A percentile compares a stretch with the other conserved stretches of the same genome.
These are phyloP conservation scores for Sphecodes monilicornis DNA, from an alignment of 2,888 invertebrate species.

Conservation along the genomic window DNA sequence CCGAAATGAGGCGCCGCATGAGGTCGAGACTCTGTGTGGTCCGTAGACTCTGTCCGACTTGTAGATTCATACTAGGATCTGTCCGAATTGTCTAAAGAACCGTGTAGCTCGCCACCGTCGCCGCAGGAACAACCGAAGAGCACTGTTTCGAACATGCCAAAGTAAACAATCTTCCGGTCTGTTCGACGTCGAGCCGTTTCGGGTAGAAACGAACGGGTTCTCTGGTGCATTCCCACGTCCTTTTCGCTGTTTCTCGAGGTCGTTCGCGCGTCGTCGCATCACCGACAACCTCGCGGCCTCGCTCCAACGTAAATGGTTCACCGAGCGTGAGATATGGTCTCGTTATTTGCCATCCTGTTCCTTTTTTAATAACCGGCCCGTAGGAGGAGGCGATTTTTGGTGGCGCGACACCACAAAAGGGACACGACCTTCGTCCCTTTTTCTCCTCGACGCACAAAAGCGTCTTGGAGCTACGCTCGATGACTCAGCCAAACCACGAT, in stretches of 20 bases:
- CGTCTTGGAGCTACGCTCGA: slow-evolving; percentile 53
- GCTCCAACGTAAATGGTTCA: slow-evolving; percentile 39
- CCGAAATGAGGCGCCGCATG: slow-evolving; percentile 58
- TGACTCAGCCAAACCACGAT: slow-evolving; percentile 61
- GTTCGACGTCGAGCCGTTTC: neutral
- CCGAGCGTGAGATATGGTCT: slow-evolving; percentile 58
- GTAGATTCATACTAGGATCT: slow-evolving; percentile 66
- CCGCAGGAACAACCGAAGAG: slow-evolving; percentile 36
- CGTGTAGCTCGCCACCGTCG: slow-evolving; percentile 21
- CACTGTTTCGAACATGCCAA: slow-evolving; percentile 59
- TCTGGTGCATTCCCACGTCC: slow-evolving; percentile 66
- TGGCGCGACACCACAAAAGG: slow-evolving; percentile 43
- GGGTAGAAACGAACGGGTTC: slow-evolving; percentile 40
- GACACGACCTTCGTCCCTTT: slow-evolving; percentile 45
- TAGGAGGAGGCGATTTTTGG: slow-evolving; percentile 43
- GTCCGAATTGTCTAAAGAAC: slow-evolving; percentile 72
- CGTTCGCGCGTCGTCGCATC: slow-evolving; percentile 48
- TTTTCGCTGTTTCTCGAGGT: slow-evolving; percentile 40
- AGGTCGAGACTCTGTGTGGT: slow-evolving; percentile 70
- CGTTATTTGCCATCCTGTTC: slow-evolving; percentile 39
- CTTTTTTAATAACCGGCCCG: slow-evolving; percentile 57
- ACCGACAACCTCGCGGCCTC: slow-evolving; percentile 16
- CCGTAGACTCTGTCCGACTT: slow-evolving; percentile 56
- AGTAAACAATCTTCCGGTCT: slow-evolving; percentile 61
- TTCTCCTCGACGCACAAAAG: slow-evolving; percentile 57